These are phyloP conservation scores for Drosophila aldrichi DNA, from an alignment of 2,888 invertebrate species.

Conservation along the genomic window DNA sequence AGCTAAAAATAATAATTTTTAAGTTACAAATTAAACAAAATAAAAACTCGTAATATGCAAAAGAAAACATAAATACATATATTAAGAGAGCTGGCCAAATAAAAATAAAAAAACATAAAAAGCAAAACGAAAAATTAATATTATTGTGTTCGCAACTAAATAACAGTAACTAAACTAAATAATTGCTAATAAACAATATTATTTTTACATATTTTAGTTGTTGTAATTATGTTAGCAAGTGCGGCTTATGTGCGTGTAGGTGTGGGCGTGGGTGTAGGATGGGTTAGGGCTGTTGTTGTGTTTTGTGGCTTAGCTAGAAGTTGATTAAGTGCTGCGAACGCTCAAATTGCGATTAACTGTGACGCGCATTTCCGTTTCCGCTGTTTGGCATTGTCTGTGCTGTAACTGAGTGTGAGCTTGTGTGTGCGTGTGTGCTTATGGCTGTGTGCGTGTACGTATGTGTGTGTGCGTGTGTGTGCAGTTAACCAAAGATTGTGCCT, in stretches of 20 bases:
- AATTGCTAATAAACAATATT: conserved; percentile 50
- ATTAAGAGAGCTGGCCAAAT: conserved; percentile 23
- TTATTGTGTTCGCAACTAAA: conserved; percentile 26
- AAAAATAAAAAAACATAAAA: conserved; percentile 35
- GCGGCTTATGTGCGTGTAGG: conserved; percentile 14
- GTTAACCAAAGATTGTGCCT: conserved; percentile 77
- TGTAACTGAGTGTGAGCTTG: conserved; percentile 12
- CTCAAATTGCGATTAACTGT: conserved; percentile 55
- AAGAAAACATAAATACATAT: conserved; percentile 29
- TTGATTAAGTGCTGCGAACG: conserved; percentile 28
- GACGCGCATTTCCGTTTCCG: conserved; percentile 77
- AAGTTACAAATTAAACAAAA: conserved; percentile 47
- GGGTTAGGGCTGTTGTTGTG: conserved; percentile 8
- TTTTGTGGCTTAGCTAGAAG: conserved; percentile 21
- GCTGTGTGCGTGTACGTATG: conserved; percentile 30
- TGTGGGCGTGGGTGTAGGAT: conserved; percentile 9
- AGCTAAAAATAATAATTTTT: conserved; percentile 42
- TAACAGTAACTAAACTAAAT: conserved; percentile 69
- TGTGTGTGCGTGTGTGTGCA: conserved; percentile 45
- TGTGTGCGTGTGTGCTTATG: conserved; percentile 30
- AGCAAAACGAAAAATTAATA: conserved; percentile 38
- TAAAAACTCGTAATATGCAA: conserved; percentile 27
- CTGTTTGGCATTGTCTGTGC: conserved; percentile 50
- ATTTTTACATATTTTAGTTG: conserved; percentile 34
- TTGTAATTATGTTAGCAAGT: conserved; percentile 44